These are phyloP conservation scores for Brotula barbata DNA, from an alignment of 2,797 vertebrate genomes.

Conservation along the genomic window DNA sequence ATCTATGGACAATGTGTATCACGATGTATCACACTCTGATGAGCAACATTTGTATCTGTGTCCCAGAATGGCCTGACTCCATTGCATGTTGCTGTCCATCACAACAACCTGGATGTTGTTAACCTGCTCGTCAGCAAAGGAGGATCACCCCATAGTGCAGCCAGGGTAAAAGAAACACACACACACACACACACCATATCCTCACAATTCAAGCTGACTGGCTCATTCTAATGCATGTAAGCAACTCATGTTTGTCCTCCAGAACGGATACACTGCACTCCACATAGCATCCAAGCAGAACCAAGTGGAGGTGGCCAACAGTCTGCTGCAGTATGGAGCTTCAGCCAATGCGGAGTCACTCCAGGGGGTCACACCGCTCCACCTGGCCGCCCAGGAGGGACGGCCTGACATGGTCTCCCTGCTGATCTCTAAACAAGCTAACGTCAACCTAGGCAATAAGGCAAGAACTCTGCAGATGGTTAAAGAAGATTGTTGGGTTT, in stretches of 20 bases:
- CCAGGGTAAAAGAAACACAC: conserved; percentile 84
- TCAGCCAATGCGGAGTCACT: conserved; percentile 88
- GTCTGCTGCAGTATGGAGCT: conserved; percentile 90
- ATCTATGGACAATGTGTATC: too few relatives aligned
- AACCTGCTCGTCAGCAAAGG: conserved; percentile 93
- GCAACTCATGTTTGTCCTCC: conserved; percentile 24
- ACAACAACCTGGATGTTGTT: conserved; percentile 97
- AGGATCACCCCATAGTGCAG: conserved; percentile 91
- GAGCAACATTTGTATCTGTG: conserved; percentile 33
- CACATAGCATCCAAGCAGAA: conserved; percentile 98
- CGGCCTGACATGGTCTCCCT: conserved; percentile 90
- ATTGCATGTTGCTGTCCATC: conserved; percentile 95
- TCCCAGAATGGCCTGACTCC: conserved; percentile 92
- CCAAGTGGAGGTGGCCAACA: conserved; percentile 92
- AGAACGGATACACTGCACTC: conserved; percentile 96
- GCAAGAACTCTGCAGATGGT: conserved; percentile 59
- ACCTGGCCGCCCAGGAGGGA: conserved; percentile 95
- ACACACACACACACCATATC: conserved; percentile 56
- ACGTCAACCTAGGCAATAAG: conserved; percentile 94
- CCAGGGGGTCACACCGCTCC: conserved; percentile 94
- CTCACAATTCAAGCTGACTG: too few relatives aligned
- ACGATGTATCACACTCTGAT: conserved; percentile 15
- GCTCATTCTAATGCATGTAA: conserved; percentile 34
- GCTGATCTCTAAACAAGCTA: conserved; percentile 93
- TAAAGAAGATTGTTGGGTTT: too few relatives aligned